Percentiles rank a stretch among this genome's conserved stretches.
Evolutionary conservation across 2,113 vertebrate species (phyloP).

Genomic region (Paradisaea rubra): DNA sequence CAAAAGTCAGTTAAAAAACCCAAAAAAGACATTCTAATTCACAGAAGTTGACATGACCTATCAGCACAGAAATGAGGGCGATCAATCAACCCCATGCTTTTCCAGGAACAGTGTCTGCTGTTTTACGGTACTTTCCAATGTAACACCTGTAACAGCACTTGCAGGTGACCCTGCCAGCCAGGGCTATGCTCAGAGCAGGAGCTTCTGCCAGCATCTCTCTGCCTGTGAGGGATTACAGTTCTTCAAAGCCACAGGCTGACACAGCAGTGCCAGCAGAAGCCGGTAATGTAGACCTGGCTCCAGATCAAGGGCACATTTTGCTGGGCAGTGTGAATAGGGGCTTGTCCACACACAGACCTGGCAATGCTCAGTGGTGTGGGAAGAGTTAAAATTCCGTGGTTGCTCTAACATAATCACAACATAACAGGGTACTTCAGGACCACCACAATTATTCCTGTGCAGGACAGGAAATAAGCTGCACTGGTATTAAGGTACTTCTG

Average conservation of each 20-base stretch:
- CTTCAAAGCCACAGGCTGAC: constrained; percentile 11
- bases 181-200: background rate
- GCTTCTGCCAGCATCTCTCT: background rate
- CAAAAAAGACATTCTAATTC: background rate
- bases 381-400: background rate
- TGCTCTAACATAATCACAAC: background rate
- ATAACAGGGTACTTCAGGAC: background rate
- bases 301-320: background rate
- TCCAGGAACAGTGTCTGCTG: background rate
- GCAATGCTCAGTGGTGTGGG: background rate
- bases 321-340: background rate
- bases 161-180: background rate
- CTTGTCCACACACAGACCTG: background rate
- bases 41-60: background rate
- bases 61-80: background rate
- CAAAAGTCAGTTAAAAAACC: background rate
- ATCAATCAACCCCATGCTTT: background rate
- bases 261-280: background rate
- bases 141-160: background rate
- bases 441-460: background rate
- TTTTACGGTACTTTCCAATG: rapidly evolving
- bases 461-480: background rate
- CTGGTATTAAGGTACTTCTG: background rate
- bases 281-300: background rate
- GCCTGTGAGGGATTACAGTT: background rate